A percentile compares a stretch with the other conserved stretches of the same genome.
These are phyloP conservation scores for Australoheros scitulus DNA, from an alignment of 2,113 vertebrate genomes.

Conservation along the genomic window DNA sequence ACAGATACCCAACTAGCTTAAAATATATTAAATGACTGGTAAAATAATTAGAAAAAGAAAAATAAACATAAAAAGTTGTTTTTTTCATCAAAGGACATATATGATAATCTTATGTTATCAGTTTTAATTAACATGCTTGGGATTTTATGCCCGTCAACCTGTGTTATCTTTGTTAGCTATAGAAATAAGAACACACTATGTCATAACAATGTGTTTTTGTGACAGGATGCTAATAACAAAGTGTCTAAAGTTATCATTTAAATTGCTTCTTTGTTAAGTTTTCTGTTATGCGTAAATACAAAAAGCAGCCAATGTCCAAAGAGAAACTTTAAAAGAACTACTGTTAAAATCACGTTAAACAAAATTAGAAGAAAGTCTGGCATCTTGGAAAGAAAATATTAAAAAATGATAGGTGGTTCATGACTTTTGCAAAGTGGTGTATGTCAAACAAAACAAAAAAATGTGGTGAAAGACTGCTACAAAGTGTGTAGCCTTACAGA, in stretches of 20 bases:
- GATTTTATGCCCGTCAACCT: too few species aligned
- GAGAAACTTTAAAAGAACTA: too few species aligned
- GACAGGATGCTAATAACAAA: background rate
- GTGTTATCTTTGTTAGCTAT: too few species aligned
- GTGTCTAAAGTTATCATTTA: too few species aligned
- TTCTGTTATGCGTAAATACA: too few species aligned
- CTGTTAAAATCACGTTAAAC: too few species aligned
- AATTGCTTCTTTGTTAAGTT: too few species aligned
- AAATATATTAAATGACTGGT: background rate
- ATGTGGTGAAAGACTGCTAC: background rate
- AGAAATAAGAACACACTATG: too few species aligned
- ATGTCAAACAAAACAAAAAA: background rate
- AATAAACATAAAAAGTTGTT: background rate
- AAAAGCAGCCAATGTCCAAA: too few species aligned
- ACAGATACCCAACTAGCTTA: background rate
- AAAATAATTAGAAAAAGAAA: background rate
- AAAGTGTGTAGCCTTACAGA: background rate
- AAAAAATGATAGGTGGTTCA: background rate
- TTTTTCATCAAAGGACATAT: background rate
- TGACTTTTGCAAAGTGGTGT: background rate
- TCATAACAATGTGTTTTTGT: too few species aligned
- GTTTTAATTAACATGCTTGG: background rate
- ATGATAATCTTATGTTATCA: background rate
- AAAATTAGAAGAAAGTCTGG: too few species aligned
- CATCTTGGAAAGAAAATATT: background rate